phyloP scores from a whole-genome alignment of 1,140 invertebrate genomes.

The Hormaphis cornu region DNA sequence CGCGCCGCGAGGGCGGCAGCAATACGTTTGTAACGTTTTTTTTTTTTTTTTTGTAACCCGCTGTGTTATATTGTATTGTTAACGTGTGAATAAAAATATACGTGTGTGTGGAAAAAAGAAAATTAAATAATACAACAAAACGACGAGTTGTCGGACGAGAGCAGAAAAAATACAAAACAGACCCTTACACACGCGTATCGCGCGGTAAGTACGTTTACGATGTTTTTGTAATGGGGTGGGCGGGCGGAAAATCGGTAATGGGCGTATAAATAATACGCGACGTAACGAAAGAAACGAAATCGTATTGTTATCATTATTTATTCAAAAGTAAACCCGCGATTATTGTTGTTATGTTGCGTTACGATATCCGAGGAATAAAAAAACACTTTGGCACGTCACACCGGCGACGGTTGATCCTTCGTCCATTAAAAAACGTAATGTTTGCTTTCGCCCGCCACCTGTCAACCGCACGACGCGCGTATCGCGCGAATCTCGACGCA shows the following conservation, averaged over 20 bases:
- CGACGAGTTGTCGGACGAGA: too few species aligned
- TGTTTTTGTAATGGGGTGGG: too few species aligned
- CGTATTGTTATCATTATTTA: conserved; percentile 13
- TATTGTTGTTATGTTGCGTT: too few species aligned
- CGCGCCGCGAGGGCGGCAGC: neutral
- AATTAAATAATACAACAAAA: neutral
- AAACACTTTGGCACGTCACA: too few species aligned
- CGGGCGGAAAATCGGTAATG: conserved; percentile 33
- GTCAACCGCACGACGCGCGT: conserved; percentile 17
- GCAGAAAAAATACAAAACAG: neutral
- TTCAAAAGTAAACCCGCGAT: too few species aligned
- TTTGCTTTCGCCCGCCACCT: conserved; percentile 26
- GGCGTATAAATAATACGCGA: conserved; percentile 4
- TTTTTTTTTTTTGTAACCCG: too few species aligned
- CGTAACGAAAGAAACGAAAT: neutral
- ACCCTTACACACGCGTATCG: too few species aligned
- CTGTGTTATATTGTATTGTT: too few species aligned
- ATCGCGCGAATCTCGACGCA: too few species aligned
- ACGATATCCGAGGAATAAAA: too few species aligned
- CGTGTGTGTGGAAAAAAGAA: neutral
- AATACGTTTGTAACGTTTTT: too few species aligned
- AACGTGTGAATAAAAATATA: neutral
- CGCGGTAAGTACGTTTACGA: too few species aligned
- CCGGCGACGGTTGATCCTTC: conserved; percentile 21
- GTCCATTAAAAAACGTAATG: conserved; percentile 18